phyloP scores from a whole-genome alignment of 2,888 invertebrate genomes.

The Cryptocephalus moraei region DNA sequence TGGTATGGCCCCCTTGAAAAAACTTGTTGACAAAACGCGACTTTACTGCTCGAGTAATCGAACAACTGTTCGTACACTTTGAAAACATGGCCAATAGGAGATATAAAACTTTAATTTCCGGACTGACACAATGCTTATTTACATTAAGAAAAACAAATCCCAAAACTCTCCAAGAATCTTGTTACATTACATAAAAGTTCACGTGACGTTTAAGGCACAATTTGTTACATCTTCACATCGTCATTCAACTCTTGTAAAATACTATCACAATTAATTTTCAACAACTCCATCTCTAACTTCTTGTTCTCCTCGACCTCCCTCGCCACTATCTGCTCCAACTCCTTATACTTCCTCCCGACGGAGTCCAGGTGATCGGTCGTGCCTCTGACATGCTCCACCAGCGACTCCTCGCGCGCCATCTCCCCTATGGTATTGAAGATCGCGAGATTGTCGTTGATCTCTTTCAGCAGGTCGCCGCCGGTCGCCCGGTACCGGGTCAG shows the following conservation, averaged over 20 bases:
- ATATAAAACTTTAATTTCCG: no score
- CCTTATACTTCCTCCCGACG: conserved; percentile 17
- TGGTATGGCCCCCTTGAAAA: no score
- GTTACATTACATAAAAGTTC: no score
- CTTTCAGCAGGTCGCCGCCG: conserved; percentile 27
- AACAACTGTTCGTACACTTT: no score
- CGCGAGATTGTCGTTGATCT: conserved; percentile 28
- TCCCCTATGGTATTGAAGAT: conserved; percentile 29
- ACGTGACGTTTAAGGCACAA: no score
- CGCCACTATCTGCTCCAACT: conserved; percentile 23
- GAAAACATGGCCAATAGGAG: no score
- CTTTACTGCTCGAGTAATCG: no score
- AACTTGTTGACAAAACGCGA: no score
- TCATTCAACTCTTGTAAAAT: conserved; percentile 17
- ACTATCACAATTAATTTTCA: conserved; percentile 25
- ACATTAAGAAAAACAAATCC: no score
- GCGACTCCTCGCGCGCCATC: conserved; percentile 24
- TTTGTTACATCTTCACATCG: no score
- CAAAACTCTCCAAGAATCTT: no score
- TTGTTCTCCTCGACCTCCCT: conserved; percentile 27
- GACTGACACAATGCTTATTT: no score
- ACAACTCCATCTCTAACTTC: conserved; percentile 27
- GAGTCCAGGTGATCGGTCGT: conserved; percentile 8
- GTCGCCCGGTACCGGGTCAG: conserved; percentile 27
- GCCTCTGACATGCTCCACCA: conserved; percentile 10